Evolutionary conservation across 2,113 vertebrate species (phyloP).

Genomic region (Enhydra lutris): DNA sequence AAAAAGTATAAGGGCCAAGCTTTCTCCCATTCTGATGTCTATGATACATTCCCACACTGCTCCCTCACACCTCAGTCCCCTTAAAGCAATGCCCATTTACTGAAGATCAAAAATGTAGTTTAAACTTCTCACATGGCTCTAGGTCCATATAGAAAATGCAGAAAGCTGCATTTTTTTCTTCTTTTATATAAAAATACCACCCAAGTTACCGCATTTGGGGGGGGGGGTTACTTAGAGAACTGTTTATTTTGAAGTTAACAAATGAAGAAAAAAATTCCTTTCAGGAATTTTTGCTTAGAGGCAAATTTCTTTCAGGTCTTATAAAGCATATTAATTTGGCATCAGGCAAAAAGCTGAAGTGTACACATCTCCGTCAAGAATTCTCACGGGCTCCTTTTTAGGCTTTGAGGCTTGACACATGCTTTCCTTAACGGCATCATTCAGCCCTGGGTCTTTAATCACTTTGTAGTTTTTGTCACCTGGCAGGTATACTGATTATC

Average conservation of each 20-base stretch:
- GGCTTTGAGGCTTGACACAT: background rate
- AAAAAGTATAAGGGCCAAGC: background rate
- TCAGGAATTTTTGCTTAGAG: conserved; percentile 49
- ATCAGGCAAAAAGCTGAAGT: background rate
- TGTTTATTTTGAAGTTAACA: conserved; percentile 29
- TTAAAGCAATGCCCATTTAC: background rate
- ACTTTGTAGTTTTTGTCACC: background rate
- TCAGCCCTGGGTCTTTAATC: background rate
- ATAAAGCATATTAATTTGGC: conserved; percentile 1
- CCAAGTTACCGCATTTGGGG: background rate
- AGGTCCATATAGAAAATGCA: background rate
- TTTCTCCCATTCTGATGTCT: background rate
- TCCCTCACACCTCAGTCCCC: background rate
- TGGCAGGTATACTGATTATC: background rate
- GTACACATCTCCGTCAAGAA: background rate
- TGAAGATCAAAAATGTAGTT: background rate
- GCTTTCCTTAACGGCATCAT: background rate
- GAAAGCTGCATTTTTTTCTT: background rate
- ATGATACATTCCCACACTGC: background rate
- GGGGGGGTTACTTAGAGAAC: background rate
- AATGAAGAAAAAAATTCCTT: background rate
- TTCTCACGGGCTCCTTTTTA: background rate
- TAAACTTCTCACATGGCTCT: background rate
- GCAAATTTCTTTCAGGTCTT: conserved; percentile 16
- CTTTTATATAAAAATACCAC: background rate